Percentiles rank a stretch among this genome's conserved stretches.
Conservation (phyloP, 1,140 invertebrate genomes). For the Calosoma granatense region DNA sequence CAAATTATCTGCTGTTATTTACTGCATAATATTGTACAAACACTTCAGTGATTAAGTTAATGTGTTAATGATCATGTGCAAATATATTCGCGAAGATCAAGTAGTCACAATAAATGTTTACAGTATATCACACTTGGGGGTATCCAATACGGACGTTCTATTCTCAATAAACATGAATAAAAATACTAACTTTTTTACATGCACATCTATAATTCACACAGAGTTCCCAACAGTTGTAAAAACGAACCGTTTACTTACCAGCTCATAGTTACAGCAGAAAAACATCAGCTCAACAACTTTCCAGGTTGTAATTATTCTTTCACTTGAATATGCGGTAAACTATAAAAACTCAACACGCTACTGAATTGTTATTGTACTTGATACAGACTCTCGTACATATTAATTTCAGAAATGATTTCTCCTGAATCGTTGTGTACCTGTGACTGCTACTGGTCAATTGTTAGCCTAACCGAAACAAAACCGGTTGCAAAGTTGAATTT, state of each 20-base stretch:
- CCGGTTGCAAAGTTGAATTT: background rate
- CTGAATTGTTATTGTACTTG: too few relatives aligned
- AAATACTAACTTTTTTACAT: background rate
- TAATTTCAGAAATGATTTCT: background rate
- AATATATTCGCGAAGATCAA: too few relatives aligned
- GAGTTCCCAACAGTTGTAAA: background rate
- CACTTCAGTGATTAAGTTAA: too few relatives aligned
- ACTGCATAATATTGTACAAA: too few relatives aligned
- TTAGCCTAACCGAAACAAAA: background rate
- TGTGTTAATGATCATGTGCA: too few relatives aligned
- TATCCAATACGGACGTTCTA: background rate
- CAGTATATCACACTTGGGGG: background rate
- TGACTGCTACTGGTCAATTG: background rate
- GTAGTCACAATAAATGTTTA: background rate
- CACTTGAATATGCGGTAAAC: background rate
- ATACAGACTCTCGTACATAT: background rate
- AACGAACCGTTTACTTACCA: background rate
- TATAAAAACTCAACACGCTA: too few relatives aligned
- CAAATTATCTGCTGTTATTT: too few relatives aligned
- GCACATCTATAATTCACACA: background rate
- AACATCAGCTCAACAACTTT: too few relatives aligned
- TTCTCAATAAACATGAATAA: background rate
- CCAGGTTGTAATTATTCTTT: background rate
- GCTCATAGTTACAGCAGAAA: background rate
- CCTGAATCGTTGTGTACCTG: background rate